phyloP scores from a whole-genome alignment of 2,113 vertebrate species.

The Lipotes vexillifer region DNA sequence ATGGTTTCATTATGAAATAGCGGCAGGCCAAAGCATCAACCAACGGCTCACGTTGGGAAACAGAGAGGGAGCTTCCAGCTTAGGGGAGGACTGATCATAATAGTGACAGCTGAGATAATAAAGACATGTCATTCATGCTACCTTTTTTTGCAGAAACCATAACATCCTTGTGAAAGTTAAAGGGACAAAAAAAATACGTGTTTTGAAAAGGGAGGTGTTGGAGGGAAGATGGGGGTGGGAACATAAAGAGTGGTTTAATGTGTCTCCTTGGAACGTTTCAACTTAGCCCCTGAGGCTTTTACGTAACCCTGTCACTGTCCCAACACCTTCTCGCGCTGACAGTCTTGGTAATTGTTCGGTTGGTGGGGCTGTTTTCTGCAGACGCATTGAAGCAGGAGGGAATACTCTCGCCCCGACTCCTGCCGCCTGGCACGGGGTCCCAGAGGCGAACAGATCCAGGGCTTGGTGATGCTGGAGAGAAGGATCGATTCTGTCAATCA shows the following conservation, averaged over 20 bases:
- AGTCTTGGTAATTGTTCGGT: slow-evolving; percentile 60
- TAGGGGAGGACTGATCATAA: accelerated
- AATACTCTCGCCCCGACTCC: not conserved
- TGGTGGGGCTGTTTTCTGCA: slow-evolving; percentile 24
- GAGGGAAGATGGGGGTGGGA: not conserved
- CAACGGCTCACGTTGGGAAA: not conserved
- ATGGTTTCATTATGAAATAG: not conserved
- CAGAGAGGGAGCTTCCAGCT: not conserved
- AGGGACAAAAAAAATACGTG: slow-evolving; percentile 11
- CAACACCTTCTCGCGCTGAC: slow-evolving; percentile 50
- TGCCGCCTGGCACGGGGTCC: slow-evolving; percentile 47
- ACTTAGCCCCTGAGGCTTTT: slow-evolving; percentile 48
- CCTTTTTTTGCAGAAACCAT: not conserved
- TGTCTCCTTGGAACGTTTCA: not conserved
- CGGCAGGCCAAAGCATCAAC: not conserved
- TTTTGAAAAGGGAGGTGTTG: not conserved
- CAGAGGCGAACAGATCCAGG: slow-evolving; percentile 51
- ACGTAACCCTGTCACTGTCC: slow-evolving; percentile 46
- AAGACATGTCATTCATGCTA: not conserved
- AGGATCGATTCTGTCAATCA: slow-evolving; percentile 82
- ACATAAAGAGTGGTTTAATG: not conserved
- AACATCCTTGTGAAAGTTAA: slow-evolving; percentile 35
- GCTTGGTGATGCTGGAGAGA: slow-evolving; percentile 48
- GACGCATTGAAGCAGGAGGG: slow-evolving; percentile 38
- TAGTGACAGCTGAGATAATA: not conserved